A percentile compares a stretch with the other conserved stretches of the same genome.
phyloP scores from a whole-genome alignment of 1,140 invertebrate genomes.

The Centruroides vittatus region DNA sequence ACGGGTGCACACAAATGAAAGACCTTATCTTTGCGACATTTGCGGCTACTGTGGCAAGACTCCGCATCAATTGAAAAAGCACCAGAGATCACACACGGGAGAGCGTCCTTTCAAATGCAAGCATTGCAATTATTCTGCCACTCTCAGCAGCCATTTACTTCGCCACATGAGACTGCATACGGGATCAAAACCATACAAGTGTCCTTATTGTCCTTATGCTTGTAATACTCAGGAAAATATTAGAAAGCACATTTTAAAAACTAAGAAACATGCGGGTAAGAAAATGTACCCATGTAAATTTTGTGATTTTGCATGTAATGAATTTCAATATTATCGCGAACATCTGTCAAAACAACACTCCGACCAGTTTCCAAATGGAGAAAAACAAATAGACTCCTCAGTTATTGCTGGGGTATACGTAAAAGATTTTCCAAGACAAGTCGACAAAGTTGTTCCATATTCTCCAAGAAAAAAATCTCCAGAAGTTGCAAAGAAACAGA shows the following conservation, averaged over 20 bases:
- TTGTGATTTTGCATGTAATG: conserved; percentile 47
- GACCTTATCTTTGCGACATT: conserved; percentile 42
- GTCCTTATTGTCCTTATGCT: conserved; percentile 58
- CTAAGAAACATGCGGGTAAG: conserved; percentile 56
- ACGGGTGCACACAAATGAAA: conserved; percentile 28
- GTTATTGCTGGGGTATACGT: neutral
- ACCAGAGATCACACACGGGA: conserved; percentile 15
- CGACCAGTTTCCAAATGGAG: neutral
- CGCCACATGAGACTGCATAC: conserved; percentile 24
- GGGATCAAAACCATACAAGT: conserved; percentile 30
- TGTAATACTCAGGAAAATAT: conserved; percentile 75
- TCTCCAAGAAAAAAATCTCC: too few species aligned
- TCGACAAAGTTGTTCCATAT: too few species aligned
- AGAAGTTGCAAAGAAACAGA: too few species aligned
- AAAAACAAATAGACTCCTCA: conserved; percentile 3
- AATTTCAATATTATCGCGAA: conserved; percentile 45
- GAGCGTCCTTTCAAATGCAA: conserved; percentile 18
- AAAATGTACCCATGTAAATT: conserved; percentile 57
- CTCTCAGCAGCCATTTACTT: conserved; percentile 25
- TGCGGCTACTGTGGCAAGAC: conserved; percentile 50
- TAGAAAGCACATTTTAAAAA: conserved; percentile 67
- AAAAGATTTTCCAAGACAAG: too few species aligned
- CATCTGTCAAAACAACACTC: conserved; percentile 45
- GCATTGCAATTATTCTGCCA: conserved; percentile 43
- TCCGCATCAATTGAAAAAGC: conserved; percentile 31